Conservation (phyloP, 2,797 vertebrate species). For the Semaprochilodus insignis region DNA sequence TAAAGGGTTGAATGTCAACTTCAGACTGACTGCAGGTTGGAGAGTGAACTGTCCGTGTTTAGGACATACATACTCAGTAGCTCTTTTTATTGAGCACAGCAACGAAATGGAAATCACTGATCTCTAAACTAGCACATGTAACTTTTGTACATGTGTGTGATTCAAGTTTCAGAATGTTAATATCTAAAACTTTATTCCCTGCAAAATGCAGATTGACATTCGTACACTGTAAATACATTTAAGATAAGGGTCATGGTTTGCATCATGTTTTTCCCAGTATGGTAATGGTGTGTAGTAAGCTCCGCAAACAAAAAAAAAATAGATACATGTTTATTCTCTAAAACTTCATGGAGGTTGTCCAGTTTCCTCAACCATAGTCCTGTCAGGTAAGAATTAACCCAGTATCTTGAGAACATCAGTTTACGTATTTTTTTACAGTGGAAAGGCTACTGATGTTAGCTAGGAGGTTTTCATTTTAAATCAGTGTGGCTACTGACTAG, state of each 20-base stretch:
- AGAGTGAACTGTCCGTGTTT: background rate
- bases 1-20: background rate
- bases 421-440: too few species aligned
- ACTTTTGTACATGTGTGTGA: background rate
- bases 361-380: too few species aligned
- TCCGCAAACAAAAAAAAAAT: too few species aligned
- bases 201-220: background rate
- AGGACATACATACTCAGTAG: background rate
- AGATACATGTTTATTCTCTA: too few species aligned
- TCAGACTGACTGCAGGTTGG: background rate
- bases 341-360: too few species aligned
- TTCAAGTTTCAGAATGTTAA: background rate
- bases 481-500: too few species aligned
- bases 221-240: background rate
- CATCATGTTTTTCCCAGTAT: background rate
- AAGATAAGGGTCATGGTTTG: background rate
- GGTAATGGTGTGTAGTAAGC: background rate
- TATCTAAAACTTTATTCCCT: background rate
- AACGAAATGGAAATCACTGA: background rate
- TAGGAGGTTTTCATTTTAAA: too few species aligned
- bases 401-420: too few species aligned
- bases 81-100: slow-evolving; percentile 17
- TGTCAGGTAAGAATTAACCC: too few species aligned
- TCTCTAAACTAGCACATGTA: background rate
- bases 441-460: too few species aligned